Base-by-base conservation (phyloP, 2,797 vertebrate genomes). In the Morelia viridis region DNA sequence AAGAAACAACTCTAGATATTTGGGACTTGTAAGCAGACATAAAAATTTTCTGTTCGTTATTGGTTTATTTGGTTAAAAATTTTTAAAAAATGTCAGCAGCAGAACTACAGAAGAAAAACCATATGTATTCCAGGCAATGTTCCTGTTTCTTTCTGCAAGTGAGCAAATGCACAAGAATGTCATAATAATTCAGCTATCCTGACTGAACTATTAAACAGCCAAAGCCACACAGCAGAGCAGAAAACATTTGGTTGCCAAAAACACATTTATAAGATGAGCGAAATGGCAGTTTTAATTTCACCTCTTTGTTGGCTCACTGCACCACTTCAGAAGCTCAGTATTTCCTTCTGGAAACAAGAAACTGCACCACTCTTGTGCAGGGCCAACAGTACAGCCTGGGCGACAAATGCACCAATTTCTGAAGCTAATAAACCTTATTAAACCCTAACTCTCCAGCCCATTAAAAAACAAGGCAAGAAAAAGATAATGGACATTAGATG, bases 121-220 rank as follows among this genome's bases (percentile, higher is more conserved):
- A 31, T 94, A 90, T 93, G 91, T 94, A 68, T 93, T 92, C 91
- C 94, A 90, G 90, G 88, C 94, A 91, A 76, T 93, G 91, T 83
- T 71, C 28, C 0, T 0, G 89, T 84, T 95, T 90, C 93, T 95
- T 41, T 11, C 56, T 95, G 91, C 88, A 95, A 95, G 94, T 92
- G 94, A 93, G 91, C 91, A 93, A 94, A 94, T 71, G 58, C 93
- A 80, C 60, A 84, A 92, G 87, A 91, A 84, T 93, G 93, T 91
- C 62, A 88, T 22, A 88, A 50, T 93, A 96, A 96, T 96, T 95
- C 95, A 95, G 85, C 88, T 94, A 90, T 96, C 92, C 93, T 95
- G 93, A 93, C 87, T 24, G 24, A 95, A 90, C 61, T 96, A 41
- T 92, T 92, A 94, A 96, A 93, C 93, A 93, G 91, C 92, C 93